A percentile compares a stretch with the other conserved stretches of the same genome.
These are phyloP conservation scores for Machimus rusticus DNA, from an alignment of 2,888 invertebrate genomes.

Conservation along the genomic window DNA sequence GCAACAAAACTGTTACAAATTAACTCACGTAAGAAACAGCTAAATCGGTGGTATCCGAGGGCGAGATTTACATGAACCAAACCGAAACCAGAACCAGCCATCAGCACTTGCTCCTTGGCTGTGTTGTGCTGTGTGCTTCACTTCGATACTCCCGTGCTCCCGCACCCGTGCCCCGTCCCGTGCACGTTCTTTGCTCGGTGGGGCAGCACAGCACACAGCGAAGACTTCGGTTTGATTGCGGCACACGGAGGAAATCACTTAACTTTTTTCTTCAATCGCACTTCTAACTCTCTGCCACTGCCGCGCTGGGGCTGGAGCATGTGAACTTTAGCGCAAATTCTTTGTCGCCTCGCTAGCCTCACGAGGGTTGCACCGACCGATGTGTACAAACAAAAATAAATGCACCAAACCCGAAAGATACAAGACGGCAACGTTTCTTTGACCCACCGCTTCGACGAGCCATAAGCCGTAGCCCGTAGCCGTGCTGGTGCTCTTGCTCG, in stretches of 20 bases:
- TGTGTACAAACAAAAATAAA: constrained; percentile 42
- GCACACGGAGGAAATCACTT: constrained; percentile 30
- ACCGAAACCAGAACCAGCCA: neutral
- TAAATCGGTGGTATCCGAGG: neutral
- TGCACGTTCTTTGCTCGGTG: neutral
- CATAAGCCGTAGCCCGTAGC: neutral
- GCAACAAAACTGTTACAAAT: constrained; percentile 26
- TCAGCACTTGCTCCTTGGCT: neutral
- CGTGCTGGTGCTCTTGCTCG: neutral
- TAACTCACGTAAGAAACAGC: constrained; percentile 36
- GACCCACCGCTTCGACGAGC: constrained; percentile 30
- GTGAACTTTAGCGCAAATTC: constrained; percentile 39
- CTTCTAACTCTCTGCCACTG: neutral
- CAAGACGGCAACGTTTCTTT: constrained; percentile 32
- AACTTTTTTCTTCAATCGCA: constrained; percentile 12
- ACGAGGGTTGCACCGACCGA: constrained; percentile 22
- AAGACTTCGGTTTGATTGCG: constrained; percentile 33
- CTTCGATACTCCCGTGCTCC: neutral
- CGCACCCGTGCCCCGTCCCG: neutral
- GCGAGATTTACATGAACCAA: constrained; percentile 31
- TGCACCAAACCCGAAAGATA: constrained; percentile 28
- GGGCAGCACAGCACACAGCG: neutral
- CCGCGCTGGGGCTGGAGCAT: neutral
- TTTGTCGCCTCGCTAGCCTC: constrained; percentile 10
- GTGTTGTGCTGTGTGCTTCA: neutral